These are phyloP conservation scores for Stichodactyla helianthus DNA, from an alignment of 64 coral and sea anemone species.

Conservation along the genomic window DNA sequence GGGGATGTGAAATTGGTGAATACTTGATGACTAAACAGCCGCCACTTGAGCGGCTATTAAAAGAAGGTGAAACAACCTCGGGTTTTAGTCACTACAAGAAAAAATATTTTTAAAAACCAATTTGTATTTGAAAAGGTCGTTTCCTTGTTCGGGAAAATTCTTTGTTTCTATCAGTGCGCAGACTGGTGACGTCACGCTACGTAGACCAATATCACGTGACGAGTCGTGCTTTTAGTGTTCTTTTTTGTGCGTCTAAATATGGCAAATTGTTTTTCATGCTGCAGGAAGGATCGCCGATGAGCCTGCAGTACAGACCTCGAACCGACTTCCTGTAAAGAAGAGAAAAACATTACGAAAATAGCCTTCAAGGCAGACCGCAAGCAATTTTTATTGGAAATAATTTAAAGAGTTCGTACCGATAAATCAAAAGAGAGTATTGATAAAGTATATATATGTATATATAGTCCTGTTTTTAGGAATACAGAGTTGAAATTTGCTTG, in stretches of 20 bases:
- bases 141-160: too few species aligned
- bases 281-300: conserved; percentile 73
- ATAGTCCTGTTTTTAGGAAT: not conserved
- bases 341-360: not conserved
- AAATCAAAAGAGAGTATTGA: not conserved
- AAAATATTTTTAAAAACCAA: too few species aligned
- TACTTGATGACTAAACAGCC: too few species aligned
- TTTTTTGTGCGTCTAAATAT: not conserved
- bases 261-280: conserved; percentile 14
- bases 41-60: too few species aligned
- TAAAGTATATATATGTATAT: not conserved
- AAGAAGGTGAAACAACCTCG: too few species aligned
- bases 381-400: conserved; percentile 3
- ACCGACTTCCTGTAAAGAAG: conserved; percentile 60
- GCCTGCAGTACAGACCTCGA: conserved; percentile 80
- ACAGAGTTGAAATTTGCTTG: not conserved
- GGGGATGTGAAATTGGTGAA: too few species aligned
- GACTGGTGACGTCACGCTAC: too few species aligned
- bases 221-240: not conserved
- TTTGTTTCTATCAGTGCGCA: too few species aligned
- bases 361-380: not conserved
- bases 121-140: too few species aligned
- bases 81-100: too few species aligned
- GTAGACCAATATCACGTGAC: too few species aligned
- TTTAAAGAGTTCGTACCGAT: not conserved